Conservation (phyloP, 2,797 vertebrate species). For the Melopsittacus undulatus region DNA sequence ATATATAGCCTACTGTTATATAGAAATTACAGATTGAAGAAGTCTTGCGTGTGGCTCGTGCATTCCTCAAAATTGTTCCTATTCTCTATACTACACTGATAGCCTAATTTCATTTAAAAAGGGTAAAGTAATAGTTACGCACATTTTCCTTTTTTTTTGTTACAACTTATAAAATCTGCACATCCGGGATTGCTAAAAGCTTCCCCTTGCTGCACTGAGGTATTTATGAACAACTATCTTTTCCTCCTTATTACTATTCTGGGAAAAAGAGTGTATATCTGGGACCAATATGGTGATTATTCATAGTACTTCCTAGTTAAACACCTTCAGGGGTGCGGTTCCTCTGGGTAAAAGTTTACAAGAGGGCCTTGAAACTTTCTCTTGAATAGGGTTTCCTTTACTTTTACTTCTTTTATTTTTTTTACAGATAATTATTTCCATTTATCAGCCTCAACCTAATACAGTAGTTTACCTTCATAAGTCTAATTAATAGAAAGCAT, state of each 20-base stretch:
- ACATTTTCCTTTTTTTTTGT: conserved; percentile 1
- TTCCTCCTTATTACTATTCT: conserved; percentile 42
- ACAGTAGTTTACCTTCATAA: background rate
- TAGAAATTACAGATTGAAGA: conserved; percentile 11
- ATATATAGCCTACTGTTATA: background rate
- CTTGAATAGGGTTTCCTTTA: background rate
- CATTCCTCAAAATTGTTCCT: background rate
- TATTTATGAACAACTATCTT: conserved; percentile 43
- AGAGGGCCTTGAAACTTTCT: conserved; percentile 11
- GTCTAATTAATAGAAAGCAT: background rate
- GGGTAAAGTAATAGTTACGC: conserved; percentile 39
- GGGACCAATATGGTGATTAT: conserved; percentile 21
- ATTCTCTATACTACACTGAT: conserved; percentile 25
- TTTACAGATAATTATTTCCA: background rate
- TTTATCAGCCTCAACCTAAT: background rate
- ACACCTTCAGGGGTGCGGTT: background rate
- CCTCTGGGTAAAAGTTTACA: conserved; percentile 11
- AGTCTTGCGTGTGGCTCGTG: background rate
- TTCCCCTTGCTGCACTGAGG: conserved; percentile 17
- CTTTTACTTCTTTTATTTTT: background rate
- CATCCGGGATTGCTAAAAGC: conserved; percentile 32
- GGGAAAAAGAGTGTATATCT: conserved; percentile 44
- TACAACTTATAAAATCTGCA: conserved; percentile 29
- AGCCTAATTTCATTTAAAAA: conserved; percentile 33
- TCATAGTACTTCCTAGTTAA: conserved; percentile 20